Evolutionary conservation across 2,888 invertebrate species (phyloP).

Genomic region (Idaea dimidiata): DNA sequence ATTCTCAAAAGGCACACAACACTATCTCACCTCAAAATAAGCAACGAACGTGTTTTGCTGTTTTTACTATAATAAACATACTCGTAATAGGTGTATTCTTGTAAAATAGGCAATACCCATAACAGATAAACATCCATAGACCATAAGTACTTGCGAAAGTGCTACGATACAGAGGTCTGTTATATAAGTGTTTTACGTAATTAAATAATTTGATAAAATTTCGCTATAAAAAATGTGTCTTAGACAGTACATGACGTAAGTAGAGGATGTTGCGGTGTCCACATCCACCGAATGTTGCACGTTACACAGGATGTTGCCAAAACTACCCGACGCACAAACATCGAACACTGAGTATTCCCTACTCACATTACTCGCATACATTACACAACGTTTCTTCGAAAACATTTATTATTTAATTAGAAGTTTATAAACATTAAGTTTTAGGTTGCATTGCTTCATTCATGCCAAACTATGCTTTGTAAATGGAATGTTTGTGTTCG

Average conservation of each 20-base stretch:
- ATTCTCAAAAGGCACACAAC: too few species aligned
- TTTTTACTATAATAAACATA: too few species aligned
- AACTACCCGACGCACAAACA: constrained; percentile 46
- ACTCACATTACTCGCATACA: constrained; percentile 36
- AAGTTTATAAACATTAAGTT: constrained; percentile 38
- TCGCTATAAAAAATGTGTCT: background rate
- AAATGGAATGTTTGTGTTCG: background rate
- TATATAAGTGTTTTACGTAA: too few species aligned
- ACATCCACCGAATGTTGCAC: constrained; percentile 68
- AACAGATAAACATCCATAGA: too few species aligned
- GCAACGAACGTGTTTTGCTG: too few species aligned
- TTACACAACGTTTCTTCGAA: constrained; percentile 50
- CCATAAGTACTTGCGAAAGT: too few species aligned
- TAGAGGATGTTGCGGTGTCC: constrained; percentile 75
- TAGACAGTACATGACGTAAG: background rate
- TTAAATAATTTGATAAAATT: background rate
- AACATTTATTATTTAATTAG: constrained; percentile 50
- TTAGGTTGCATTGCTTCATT: constrained; percentile 31
- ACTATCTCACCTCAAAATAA: too few species aligned
- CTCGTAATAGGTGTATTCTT: too few species aligned
- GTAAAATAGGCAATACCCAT: too few species aligned
- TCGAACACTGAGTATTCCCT: constrained; percentile 45
- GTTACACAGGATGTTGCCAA: constrained; percentile 74
- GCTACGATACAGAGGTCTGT: too few species aligned
- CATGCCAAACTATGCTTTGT: constrained; percentile 8